Evolutionary conservation across 2,888 invertebrate genomes (phyloP).

Genomic region (Teinopalpus imperialis): DNA sequence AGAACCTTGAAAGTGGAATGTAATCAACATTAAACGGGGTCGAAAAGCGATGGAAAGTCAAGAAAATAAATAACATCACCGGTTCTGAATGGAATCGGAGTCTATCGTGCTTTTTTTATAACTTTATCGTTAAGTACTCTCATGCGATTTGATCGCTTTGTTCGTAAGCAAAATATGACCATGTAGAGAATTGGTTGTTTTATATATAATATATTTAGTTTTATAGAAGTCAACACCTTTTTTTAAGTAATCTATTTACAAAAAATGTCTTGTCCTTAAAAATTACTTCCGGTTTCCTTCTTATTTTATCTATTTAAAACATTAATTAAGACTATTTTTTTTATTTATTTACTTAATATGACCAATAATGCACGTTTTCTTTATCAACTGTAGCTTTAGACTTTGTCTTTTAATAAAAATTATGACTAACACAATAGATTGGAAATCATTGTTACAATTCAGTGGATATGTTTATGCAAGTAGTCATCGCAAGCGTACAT

Average conservation of each 20-base stretch:
- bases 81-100: slow-evolving; percentile 13
- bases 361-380: slow-evolving; percentile 34
- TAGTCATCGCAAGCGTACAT: no score
- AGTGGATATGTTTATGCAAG: no score
- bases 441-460: no score
- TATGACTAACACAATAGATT: no score
- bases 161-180: slow-evolving; percentile 50
- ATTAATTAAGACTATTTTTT: no score
- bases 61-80: slow-evolving; percentile 54
- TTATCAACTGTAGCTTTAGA: slow-evolving; percentile 28
- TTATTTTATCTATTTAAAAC: no score
- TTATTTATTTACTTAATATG: no score
- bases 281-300: no score
- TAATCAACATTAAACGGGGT: slow-evolving; percentile 71
- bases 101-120: slow-evolving; percentile 2
- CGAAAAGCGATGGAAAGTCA: slow-evolving; percentile 59
- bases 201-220: neutral
- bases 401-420: slow-evolving; percentile 1
- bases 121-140: no score
- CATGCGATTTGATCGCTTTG: slow-evolving; percentile 75
- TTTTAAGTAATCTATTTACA: no score
- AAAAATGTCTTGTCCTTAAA: no score
- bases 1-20: slow-evolving; percentile 56
- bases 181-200: slow-evolving; percentile 46
- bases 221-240: no score